A percentile compares a stretch with the other conserved stretches of the same genome.
phyloP scores from a whole-genome alignment of 2,113 vertebrate genomes.

The Himantopus leucocephalus region DNA sequence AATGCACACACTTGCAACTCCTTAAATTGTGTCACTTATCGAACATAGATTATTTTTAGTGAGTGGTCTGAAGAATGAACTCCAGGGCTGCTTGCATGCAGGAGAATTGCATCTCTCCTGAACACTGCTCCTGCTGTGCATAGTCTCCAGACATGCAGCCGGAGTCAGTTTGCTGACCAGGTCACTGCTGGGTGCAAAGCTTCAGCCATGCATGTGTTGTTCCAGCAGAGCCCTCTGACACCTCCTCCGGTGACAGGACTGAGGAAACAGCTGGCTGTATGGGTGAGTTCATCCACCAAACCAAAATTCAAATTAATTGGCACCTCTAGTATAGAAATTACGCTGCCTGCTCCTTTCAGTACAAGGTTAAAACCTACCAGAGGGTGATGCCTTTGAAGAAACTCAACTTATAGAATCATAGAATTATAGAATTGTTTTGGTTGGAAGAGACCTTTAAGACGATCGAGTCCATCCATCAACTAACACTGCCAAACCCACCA shows the following conservation, averaged over 20 bases:
- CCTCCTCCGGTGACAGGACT: background rate
- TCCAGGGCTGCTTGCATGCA: background rate
- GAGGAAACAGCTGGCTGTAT: background rate
- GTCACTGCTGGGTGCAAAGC: background rate
- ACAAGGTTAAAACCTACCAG: background rate
- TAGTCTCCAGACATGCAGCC: too few relatives aligned
- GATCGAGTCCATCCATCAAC: background rate
- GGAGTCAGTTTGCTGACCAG: background rate
- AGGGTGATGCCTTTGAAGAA: background rate
- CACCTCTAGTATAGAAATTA: rapidly evolving
- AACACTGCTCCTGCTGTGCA: rapidly evolving
- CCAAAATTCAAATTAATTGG: background rate
- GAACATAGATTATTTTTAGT: background rate
- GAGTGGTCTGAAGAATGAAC: background rate
- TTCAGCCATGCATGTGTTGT: background rate
- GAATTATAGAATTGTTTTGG: background rate
- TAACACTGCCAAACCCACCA: background rate
- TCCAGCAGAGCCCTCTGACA: background rate
- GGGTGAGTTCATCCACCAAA: background rate
- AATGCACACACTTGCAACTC: background rate
- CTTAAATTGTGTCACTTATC: background rate
- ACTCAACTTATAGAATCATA: background rate
- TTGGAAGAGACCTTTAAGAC: background rate
- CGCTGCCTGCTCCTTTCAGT: background rate
- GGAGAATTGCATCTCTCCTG: background rate